Base-by-base conservation (phyloP, 2,888 invertebrate species). In the Volucella inflata region DNA sequence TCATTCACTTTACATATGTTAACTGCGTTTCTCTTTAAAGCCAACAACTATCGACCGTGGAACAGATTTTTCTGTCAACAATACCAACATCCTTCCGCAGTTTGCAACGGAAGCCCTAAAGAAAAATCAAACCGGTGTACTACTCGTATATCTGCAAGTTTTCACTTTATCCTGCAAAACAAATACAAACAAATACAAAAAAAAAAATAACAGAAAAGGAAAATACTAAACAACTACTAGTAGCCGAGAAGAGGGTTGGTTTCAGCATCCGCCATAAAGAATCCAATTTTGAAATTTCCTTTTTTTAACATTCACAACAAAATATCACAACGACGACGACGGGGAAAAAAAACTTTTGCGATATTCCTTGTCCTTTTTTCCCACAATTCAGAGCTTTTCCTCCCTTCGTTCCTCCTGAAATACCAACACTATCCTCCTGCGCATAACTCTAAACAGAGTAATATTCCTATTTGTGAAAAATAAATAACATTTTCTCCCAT, bases 401-500 rank as follows among this genome's bases (percentile, higher is more conserved):
- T 36, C 42, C 12, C 8, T n/a, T 42, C 12, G n/a, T 21, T 21
- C n/a, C 1, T 46, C 11, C 14, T 53, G 6, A 30, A 53, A 14
- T 8, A 36, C 30, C 57, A 48, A 55, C 51, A 55, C 36, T 16
- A 51, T 70, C 70, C 46, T 57, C 55, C 21, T 46, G 11, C 21
- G 14, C 6, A 57, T 16, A 10, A 12, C 46, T 46, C 9, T 40
- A 44, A 8, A 53, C 21, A 21, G 46, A 30, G 30, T 30, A 30
- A 30, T 57, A 57, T 62, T 62, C 57, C 53, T 55, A 46, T 72
- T 71, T 67, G 60, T 30, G 72, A 78, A 14, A 55, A 76, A 84
- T 65, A 75, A 71, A 75, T 79, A 84, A 75, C 65, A 59, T 65
- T 79, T n/a, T 72, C 62, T 51, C 57, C 68, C 50, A 78, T 74